Conservation (phyloP, 2,888 invertebrate genomes). For the Deilephila porcellus region DNA sequence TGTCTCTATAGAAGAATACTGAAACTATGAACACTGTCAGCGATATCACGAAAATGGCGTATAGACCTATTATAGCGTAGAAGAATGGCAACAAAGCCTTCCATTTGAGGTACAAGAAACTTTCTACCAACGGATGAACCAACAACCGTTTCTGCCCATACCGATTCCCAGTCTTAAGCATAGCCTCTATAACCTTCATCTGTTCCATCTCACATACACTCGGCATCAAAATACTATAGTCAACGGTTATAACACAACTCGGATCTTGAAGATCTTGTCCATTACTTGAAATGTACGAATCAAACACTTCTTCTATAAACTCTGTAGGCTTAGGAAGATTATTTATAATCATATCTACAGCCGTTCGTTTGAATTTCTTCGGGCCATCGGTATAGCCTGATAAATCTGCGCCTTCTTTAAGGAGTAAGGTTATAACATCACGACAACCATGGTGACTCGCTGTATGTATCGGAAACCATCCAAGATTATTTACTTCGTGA, state of each 20-base stretch:
- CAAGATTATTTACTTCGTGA: conserved; percentile 71
- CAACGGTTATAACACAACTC: conserved; percentile 76
- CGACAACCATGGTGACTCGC: conserved; percentile 85
- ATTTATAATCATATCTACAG: conserved; percentile 81
- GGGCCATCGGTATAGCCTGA: conserved; percentile 72
- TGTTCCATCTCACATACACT: conserved; percentile 76
- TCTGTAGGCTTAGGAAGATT: conserved; percentile 80
- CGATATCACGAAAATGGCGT: conserved; percentile 77
- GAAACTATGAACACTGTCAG: conserved; percentile 78
- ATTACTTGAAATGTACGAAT: conserved; percentile 79
- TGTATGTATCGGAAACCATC: conserved; percentile 69
- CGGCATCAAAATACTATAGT: conserved; percentile 80
- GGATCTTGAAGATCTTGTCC: conserved; percentile 62
- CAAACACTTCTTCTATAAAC: conserved; percentile 81
- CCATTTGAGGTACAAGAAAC: conserved; percentile 85
- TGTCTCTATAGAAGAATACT: conserved; percentile 77
- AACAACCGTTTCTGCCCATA: conserved; percentile 76
- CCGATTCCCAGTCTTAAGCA: conserved; percentile 82
- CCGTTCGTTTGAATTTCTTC: conserved; percentile 71
- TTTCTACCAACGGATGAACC: conserved; percentile 84
- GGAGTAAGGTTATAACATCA: conserved; percentile 78
- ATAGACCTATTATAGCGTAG: conserved; percentile 78
- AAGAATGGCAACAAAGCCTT: conserved; percentile 82
- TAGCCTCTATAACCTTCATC: conserved; percentile 83
- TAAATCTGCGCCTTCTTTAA: conserved; percentile 77